Conservation (phyloP, 2,113 vertebrate genomes). For the Rhinoderma darwinii region DNA sequence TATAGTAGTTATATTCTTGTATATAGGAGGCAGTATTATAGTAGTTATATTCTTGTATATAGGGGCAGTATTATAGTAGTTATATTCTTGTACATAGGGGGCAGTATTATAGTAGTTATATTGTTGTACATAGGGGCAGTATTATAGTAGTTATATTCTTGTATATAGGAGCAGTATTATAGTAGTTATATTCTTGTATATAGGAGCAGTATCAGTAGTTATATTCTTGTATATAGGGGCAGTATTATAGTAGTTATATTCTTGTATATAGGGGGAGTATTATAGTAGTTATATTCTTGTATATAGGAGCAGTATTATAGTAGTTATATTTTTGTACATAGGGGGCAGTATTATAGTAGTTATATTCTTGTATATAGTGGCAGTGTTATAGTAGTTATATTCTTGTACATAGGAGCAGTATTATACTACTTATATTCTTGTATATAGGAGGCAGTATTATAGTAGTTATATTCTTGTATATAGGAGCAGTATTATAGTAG, state of each 20-base stretch:
- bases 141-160: constrained; percentile 15
- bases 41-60: not conserved
- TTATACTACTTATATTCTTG: no score
- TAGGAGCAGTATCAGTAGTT: not conserved
- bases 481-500: no score
- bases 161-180: constrained; percentile 3
- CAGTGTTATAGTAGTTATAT: not conserved
- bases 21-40: constrained; percentile 11
- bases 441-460: no score
- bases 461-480: no score
- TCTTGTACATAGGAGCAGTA: no score
- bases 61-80: no score
- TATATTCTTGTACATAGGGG: not conserved
- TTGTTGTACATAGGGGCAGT: not conserved
- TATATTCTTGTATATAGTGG: not conserved
- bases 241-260: constrained; percentile 8
- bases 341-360: constrained; percentile 3
- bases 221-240: not conserved
- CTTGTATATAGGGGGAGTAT: not conserved
- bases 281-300: constrained; percentile 10
- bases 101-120: constrained; percentile 11
- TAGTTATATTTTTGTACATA: constrained; percentile 12
- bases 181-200: constrained; percentile 13
- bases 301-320: not conserved
- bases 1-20: constrained; percentile 21